Evolutionary conservation across 37 sponge, comb jelly and placozoan genomes (phyloP).

Genomic region (Spongilla lacustris): DNA sequence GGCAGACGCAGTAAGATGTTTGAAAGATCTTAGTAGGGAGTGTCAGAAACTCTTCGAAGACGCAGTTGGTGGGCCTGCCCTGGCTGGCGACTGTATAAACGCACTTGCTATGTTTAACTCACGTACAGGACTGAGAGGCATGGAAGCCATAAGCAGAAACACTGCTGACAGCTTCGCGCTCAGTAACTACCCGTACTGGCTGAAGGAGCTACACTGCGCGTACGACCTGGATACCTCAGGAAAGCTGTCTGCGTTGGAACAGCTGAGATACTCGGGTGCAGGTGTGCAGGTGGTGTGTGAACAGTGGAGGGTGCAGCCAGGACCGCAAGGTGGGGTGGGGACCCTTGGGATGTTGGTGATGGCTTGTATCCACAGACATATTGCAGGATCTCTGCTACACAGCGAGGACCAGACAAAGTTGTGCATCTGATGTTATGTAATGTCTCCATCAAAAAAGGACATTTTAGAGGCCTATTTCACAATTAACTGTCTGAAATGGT

Average conservation of each 20-base stretch:
- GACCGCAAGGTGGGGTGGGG: not conserved
- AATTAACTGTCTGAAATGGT: not conserved
- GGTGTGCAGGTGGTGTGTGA: not conserved
- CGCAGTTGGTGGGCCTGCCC: not conserved
- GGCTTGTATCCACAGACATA: not conserved
- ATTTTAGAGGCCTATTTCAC: not conserved
- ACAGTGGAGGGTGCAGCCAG: constrained; percentile 25
- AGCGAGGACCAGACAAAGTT: not conserved
- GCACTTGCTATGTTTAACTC: not conserved
- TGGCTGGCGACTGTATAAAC: not conserved
- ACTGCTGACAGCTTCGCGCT: constrained; percentile 38
- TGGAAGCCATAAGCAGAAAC: constrained; percentile 17
- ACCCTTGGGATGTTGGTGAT: not conserved
- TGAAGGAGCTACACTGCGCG: constrained; percentile 25
- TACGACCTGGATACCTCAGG: constrained; percentile 21
- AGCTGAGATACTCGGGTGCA: constrained; percentile 22
- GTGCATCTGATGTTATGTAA: not conserved
- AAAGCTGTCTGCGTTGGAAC: constrained; percentile 14
- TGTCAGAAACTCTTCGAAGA: constrained; percentile 13
- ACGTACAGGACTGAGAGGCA: constrained; percentile 6
- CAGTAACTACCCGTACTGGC: constrained; percentile 24
- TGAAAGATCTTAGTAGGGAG: constrained; percentile 16
- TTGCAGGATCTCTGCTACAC: not conserved
- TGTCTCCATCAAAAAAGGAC: not conserved
- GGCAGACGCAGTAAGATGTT: not conserved